These are phyloP conservation scores for Lasioglossum figueresi DNA, from an alignment of 2,888 invertebrate species.

Conservation along the genomic window DNA sequence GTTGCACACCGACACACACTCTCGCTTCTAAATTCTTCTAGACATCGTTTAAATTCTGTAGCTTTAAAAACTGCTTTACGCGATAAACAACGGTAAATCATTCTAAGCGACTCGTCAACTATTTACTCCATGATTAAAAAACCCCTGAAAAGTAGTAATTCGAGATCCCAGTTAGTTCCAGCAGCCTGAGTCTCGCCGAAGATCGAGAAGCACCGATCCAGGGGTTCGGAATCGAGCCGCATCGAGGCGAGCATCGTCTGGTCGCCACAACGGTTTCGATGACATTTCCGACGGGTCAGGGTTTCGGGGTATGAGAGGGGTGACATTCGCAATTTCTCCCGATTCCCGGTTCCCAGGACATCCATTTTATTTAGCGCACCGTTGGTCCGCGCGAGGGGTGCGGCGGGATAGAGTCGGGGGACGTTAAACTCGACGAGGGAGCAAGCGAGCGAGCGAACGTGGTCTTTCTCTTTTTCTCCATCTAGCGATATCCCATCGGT, in stretches of 20 bases:
- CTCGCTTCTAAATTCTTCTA: too few relatives aligned
- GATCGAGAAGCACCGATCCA: slow-evolving; percentile 6
- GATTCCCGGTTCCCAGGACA: slow-evolving; percentile 81
- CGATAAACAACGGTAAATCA: neutral
- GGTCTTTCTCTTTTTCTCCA: slow-evolving; percentile 67
- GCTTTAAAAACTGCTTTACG: too few relatives aligned
- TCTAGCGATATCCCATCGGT: slow-evolving; percentile 74
- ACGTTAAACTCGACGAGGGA: slow-evolving; percentile 70
- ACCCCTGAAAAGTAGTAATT: neutral
- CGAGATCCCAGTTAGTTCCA: neutral
- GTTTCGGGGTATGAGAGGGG: slow-evolving; percentile 5
- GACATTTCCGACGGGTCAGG: slow-evolving; percentile 50
- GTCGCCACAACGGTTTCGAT: slow-evolving; percentile 51
- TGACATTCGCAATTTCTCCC: slow-evolving; percentile 79
- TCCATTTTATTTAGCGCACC: slow-evolving; percentile 83
- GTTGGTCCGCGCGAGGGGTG: slow-evolving; percentile 66
- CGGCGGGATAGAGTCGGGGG: slow-evolving; percentile 28
- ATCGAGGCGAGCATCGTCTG: slow-evolving; percentile 36
- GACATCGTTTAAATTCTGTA: too few relatives aligned
- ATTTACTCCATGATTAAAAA: neutral
- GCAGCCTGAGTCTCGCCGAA: neutral
- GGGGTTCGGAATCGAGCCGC: slow-evolving; percentile 11
- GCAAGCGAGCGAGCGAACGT: neutral
- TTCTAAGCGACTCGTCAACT: neutral
- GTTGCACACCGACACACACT: too few relatives aligned